Percentiles rank a stretch among this genome's conserved stretches.
These are phyloP conservation scores for Agriotes lineatus DNA, from an alignment of 2,888 invertebrate genomes.

Conservation along the genomic window DNA sequence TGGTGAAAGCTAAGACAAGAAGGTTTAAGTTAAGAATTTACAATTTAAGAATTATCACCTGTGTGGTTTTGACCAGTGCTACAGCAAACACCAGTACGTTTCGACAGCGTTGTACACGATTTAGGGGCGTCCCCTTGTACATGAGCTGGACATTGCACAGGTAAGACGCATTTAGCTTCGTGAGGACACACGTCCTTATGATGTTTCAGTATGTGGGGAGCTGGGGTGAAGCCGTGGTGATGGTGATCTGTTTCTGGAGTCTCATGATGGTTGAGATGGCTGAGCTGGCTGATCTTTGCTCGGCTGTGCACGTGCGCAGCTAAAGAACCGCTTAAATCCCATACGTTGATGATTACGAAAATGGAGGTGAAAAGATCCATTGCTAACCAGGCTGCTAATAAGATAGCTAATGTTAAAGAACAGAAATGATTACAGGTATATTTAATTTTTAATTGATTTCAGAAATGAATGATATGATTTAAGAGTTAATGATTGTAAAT, in stretches of 20 bases:
- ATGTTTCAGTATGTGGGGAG: constrained; percentile 36
- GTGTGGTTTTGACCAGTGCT: constrained; percentile 73
- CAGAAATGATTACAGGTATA: not conserved
- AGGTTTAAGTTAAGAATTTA: not conserved
- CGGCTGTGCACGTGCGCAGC: constrained; percentile 23
- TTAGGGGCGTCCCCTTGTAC: constrained; percentile 59
- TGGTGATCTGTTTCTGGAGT: constrained; percentile 28
- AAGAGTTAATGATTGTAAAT: no score
- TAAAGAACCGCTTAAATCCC: not conserved
- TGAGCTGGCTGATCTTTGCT: not conserved
- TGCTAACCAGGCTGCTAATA: not conserved
- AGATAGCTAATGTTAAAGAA: not conserved
- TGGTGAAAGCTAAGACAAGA: constrained; percentile 17
- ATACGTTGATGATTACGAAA: no score
- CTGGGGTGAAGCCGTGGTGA: constrained; percentile 48
- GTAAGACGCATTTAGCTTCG: constrained; percentile 71
- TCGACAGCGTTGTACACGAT: constrained; percentile 68
- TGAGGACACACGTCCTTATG: constrained; percentile 64
- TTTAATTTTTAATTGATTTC: no score
- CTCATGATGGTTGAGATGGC: constrained; percentile 18
- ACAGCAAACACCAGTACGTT: constrained; percentile 73
- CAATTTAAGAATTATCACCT: constrained; percentile 49
- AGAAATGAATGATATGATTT: no score
- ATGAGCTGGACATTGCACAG: constrained; percentile 77
- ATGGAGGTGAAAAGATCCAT: not conserved